phyloP scores from a whole-genome alignment of 2,888 invertebrate species.

The Hoplodrina blanda region DNA sequence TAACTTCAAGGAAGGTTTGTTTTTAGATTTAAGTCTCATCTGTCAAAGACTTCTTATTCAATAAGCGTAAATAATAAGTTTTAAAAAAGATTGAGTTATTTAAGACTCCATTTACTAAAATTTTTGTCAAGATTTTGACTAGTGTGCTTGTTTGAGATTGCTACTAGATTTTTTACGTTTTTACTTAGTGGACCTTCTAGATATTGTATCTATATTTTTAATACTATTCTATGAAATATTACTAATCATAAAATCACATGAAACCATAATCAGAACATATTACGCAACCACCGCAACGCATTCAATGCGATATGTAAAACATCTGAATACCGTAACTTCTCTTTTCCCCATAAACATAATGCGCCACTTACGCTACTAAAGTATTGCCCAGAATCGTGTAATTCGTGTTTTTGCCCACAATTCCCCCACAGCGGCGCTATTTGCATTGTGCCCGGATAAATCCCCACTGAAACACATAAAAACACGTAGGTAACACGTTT shows the following conservation, averaged over 20 bases:
- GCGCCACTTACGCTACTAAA: slow-evolving; percentile 37
- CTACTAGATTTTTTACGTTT: no score
- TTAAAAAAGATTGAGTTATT: no score
- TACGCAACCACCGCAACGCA: not conserved
- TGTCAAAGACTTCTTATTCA: no score
- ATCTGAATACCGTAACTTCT: slow-evolving; percentile 13
- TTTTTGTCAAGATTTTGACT: no score
- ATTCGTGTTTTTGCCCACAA: slow-evolving; percentile 46
- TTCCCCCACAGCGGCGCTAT: slow-evolving; percentile 29
- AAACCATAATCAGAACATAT: not conserved
- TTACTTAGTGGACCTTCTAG: no score
- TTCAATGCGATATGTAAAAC: slow-evolving; percentile 4
- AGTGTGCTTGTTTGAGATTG: no score
- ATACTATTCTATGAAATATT: no score
- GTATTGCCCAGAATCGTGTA: slow-evolving; percentile 39
- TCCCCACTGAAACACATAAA: slow-evolving; percentile 41
- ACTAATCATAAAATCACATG: not conserved
- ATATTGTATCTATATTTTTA: no score
- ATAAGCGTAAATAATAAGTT: no score
- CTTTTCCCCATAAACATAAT: slow-evolving; percentile 40
- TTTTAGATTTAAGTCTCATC: no score
- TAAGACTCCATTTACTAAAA: no score
- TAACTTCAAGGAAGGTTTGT: no score
- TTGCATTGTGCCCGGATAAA: slow-evolving; percentile 49
- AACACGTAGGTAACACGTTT: slow-evolving; percentile 47